phyloP scores from a whole-genome alignment of 2,797 vertebrate species.

The Silurus aristotelis region DNA sequence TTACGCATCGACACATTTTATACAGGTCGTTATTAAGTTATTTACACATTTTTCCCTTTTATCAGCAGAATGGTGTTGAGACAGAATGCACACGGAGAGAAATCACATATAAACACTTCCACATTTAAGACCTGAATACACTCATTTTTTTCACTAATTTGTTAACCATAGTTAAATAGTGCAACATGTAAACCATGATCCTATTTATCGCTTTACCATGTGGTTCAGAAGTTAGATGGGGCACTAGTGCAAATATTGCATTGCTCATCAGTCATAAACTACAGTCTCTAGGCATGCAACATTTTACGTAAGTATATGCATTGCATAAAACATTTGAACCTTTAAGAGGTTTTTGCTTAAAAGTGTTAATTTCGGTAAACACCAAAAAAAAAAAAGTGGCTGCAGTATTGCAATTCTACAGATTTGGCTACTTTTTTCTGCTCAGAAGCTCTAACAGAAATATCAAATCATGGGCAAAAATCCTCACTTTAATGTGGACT shows the following conservation, averaged over 20 bases:
- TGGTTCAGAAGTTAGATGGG: neutral
- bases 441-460: neutral
- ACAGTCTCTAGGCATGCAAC: neutral
- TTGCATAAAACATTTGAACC: neutral
- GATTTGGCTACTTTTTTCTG: neutral
- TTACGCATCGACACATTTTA: neutral
- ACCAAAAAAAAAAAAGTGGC: neutral
- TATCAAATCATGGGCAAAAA: too few species aligned
- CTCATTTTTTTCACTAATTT: neutral
- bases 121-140: slow-evolving; percentile 11
- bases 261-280: neutral
- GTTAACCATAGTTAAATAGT: neutral
- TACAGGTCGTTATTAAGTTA: neutral
- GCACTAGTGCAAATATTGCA: neutral
- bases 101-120: neutral
- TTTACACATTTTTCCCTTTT: neutral
- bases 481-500: neutral
- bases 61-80: neutral
- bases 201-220: too few species aligned
- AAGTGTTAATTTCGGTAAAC: neutral
- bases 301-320: neutral
- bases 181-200: neutral
- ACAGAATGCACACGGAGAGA: neutral
- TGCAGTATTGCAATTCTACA: neutral
- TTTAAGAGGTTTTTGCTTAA: neutral